These are phyloP conservation scores for Struthio camelus DNA, from an alignment of 2,113 vertebrate genomes.

Conservation along the genomic window DNA sequence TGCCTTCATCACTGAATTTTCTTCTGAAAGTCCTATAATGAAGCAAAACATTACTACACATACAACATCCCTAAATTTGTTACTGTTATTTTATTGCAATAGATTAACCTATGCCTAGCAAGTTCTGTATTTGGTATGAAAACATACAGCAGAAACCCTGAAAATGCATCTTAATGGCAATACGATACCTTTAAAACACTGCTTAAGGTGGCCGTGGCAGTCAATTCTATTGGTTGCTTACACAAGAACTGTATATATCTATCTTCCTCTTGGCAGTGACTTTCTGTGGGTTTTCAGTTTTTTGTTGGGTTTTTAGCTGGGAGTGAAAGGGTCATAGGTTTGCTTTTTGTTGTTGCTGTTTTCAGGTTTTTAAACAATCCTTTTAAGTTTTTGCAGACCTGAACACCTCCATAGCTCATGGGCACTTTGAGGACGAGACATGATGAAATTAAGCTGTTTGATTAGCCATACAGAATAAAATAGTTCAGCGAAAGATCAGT, in stretches of 20 bases:
- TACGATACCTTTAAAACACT: not conserved
- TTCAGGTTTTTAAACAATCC: not conserved
- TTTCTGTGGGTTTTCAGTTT: not conserved
- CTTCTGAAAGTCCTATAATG: not conserved
- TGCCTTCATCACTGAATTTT: not conserved
- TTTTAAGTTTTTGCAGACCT: not conserved
- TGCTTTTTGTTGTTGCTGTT: not conserved
- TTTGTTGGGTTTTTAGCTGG: not conserved
- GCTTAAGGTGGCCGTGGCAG: not conserved
- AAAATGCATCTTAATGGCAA: not conserved
- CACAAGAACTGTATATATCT: not conserved
- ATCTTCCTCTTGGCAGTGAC: not conserved
- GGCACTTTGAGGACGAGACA: not conserved
- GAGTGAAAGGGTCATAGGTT: not conserved
- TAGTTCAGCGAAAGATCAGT: not conserved
- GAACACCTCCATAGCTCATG: not conserved
- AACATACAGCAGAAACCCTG: not conserved
- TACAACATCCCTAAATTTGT: not conserved
- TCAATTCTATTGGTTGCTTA: not conserved
- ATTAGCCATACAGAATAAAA: not conserved
- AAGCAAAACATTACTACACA: not conserved
- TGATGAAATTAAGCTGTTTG: not conserved
- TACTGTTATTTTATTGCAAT: not conserved
- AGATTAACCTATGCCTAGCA: not conserved
- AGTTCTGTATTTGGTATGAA: not conserved